Evolutionary conservation across 2,888 invertebrate species (phyloP).

Genomic region (Diogma glabrata): DNA sequence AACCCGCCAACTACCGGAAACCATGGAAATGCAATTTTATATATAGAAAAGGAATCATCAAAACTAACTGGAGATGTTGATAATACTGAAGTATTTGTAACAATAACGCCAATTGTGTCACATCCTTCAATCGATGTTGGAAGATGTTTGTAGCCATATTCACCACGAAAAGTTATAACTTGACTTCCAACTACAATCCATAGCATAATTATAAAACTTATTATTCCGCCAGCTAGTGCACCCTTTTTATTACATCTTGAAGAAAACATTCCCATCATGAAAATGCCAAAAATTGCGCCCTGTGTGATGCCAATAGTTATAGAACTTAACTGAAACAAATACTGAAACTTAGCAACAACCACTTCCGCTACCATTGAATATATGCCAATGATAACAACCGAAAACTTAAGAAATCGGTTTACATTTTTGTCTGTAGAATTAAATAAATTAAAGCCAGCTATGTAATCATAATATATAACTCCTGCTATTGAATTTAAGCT

Average conservation of each 20-base stretch:
- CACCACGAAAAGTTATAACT: too few species aligned
- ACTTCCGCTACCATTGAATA: background rate
- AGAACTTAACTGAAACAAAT: conserved; percentile 4
- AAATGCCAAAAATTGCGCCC: too few species aligned
- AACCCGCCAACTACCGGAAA: background rate
- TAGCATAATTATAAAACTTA: too few species aligned
- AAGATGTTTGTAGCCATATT: too few species aligned
- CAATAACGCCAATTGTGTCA: background rate
- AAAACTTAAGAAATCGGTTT: background rate
- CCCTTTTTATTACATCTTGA: too few species aligned
- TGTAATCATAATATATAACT: conserved; percentile 4
- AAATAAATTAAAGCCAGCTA: background rate
- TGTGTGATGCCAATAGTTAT: too few species aligned
- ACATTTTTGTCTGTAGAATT: background rate
- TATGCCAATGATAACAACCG: background rate
- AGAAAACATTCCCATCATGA: too few species aligned
- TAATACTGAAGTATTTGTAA: background rate
- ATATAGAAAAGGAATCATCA: background rate
- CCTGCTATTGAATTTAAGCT: conserved; percentile 7
- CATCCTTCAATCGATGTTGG: conserved; percentile 12
- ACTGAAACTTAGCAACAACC: background rate
- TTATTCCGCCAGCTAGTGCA: too few species aligned
- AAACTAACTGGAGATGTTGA: background rate
- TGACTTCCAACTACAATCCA: too few species aligned
- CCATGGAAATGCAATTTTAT: conserved; percentile 1